phyloP scores from a whole-genome alignment of 2,113 vertebrate species.

The Trematomus loennbergii region DNA sequence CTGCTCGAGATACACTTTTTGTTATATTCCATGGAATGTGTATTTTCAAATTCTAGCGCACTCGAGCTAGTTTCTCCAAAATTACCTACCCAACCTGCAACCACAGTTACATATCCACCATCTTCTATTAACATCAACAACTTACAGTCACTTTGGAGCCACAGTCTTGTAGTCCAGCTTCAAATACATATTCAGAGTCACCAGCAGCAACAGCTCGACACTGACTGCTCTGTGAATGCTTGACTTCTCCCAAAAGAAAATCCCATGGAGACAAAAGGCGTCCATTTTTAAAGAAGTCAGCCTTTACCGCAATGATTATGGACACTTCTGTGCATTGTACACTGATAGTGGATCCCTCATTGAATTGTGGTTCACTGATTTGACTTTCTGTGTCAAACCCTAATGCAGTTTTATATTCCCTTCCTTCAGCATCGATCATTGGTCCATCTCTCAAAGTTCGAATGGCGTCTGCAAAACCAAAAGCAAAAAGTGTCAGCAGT shows the following conservation, averaged over 20 bases:
- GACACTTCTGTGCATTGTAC: conserved; percentile 44
- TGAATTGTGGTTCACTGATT: too few species aligned
- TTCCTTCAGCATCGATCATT: too few species aligned
- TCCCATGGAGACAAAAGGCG: conserved; percentile 28
- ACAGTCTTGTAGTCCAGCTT: conserved; percentile 54
- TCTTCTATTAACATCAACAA: background rate
- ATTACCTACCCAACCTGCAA: too few species aligned
- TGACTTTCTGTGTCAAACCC: background rate
- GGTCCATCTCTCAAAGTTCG: conserved; percentile 54
- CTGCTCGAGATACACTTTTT: too few species aligned
- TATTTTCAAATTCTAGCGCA: too few species aligned
- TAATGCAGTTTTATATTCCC: conserved; percentile 45
- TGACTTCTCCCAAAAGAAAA: conserved; percentile 34
- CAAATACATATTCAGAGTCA: conserved; percentile 38
- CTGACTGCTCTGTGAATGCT: background rate
- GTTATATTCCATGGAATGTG: too few species aligned
- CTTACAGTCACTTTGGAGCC: conserved; percentile 54
- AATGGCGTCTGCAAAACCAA: too few species aligned
- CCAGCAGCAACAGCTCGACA: conserved; percentile 30
- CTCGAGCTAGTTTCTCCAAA: too few species aligned
- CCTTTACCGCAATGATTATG: conserved; percentile 46
- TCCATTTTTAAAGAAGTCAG: conserved; percentile 25
- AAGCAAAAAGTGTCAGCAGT: too few species aligned
- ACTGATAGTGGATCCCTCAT: background rate
- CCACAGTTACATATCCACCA: background rate